Conservation (phyloP, 2,888 invertebrate genomes). For the Dione juno region DNA sequence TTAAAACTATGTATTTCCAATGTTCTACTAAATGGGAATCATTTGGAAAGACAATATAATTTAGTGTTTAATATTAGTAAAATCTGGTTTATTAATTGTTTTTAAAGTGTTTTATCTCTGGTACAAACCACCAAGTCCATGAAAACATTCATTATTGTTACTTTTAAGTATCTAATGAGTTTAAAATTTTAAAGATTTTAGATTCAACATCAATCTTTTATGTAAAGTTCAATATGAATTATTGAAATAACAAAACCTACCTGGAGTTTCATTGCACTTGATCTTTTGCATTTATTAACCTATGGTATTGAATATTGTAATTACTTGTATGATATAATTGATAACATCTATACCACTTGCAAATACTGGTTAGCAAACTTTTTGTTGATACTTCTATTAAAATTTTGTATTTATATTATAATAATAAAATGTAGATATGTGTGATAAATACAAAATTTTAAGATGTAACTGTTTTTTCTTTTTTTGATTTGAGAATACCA, state of each 20-base stretch:
- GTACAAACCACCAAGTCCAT: conserved; percentile 71
- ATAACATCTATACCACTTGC: conserved; percentile 80
- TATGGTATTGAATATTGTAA: conserved; percentile 83
- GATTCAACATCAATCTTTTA: conserved; percentile 64
- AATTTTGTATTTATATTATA: conserved; percentile 85
- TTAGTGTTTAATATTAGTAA: conserved; percentile 82
- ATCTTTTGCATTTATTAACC: conserved; percentile 85
- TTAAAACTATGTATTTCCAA: conserved; percentile 66
- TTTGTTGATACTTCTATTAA: conserved; percentile 81
- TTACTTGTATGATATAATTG: conserved; percentile 83
- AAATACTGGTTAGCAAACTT: conserved; percentile 80
- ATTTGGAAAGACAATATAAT: conserved; percentile 83
- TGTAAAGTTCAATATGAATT: conserved; percentile 70
- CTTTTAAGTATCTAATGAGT: conserved; percentile 61
- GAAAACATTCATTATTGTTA: conserved; percentile 70
- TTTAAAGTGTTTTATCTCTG: conserved; percentile 81
- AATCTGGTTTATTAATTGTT: conserved; percentile 82
- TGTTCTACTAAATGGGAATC: conserved; percentile 69
- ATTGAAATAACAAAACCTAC: conserved; percentile 66
- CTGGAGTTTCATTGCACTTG: conserved; percentile 81
- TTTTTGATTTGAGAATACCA: conserved; percentile 76
- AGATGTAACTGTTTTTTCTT: conserved; percentile 79
- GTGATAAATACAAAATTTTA: conserved; percentile 85
- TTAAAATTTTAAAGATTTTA: conserved; percentile 59
- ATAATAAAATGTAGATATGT: conserved; percentile 83